These are phyloP conservation scores for Lasioglossum calceatum DNA, from an alignment of 2,888 invertebrate species.

Conservation along the genomic window DNA sequence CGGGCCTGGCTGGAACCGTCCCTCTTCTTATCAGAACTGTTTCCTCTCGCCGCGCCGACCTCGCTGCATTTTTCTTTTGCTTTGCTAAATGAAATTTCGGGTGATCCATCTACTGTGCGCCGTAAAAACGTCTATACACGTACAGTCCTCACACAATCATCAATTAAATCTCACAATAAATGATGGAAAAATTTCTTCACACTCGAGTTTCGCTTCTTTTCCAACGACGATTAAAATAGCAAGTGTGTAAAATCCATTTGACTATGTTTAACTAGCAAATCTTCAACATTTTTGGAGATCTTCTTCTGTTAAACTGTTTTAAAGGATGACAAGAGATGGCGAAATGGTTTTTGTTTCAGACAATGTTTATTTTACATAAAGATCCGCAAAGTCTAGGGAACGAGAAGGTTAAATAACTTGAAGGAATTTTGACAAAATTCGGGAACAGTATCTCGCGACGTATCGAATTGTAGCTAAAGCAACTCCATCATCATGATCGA, in stretches of 20 bases:
- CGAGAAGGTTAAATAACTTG: too few species aligned
- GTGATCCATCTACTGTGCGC: background rate
- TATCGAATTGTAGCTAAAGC: background rate
- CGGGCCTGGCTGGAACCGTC: slow-evolving; percentile 49
- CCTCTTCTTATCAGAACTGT: slow-evolving; percentile 61
- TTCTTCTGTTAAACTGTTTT: too few species aligned
- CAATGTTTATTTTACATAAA: background rate
- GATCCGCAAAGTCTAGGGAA: background rate
- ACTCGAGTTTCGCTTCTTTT: too few species aligned
- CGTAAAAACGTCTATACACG: background rate
- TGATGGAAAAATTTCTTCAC: background rate
- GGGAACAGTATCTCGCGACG: background rate
- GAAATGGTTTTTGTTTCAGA: too few species aligned
- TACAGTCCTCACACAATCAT: too few species aligned
- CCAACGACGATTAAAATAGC: too few species aligned
- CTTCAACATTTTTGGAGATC: too few species aligned
- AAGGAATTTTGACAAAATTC: background rate
- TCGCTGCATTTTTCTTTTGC: too few species aligned
- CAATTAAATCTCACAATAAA: background rate
- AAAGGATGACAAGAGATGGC: too few species aligned
- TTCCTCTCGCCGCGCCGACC: background rate
- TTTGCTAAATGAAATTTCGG: background rate
- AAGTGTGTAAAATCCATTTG: too few species aligned
- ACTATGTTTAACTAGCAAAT: too few species aligned
- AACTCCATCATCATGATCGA: background rate